Percentiles rank a stretch among this genome's conserved stretches.
Evolutionary conservation across 2,888 invertebrate genomes (phyloP).

Genomic region (Cylloceria caligata): DNA sequence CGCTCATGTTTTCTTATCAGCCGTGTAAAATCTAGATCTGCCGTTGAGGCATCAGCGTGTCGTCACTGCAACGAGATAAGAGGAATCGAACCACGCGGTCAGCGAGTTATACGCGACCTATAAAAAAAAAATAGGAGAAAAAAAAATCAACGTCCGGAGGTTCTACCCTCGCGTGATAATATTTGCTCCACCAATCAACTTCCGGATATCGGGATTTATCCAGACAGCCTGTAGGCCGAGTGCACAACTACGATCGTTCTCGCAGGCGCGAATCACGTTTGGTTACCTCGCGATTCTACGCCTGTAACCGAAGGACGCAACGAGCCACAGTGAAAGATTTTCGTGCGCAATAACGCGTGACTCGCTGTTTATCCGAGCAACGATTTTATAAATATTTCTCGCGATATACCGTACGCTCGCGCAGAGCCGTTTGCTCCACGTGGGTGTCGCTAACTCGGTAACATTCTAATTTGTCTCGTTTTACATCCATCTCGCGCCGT

Average conservation of each 20-base stretch:
- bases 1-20: slow-evolving; percentile 59
- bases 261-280: background rate
- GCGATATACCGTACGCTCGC: background rate
- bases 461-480: slow-evolving; percentile 42
- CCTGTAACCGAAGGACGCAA: slow-evolving; percentile 16
- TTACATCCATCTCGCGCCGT: background rate
- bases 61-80: slow-evolving; percentile 55
- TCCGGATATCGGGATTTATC: slow-evolving; percentile 42
- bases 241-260: slow-evolving; percentile 10
- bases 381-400: slow-evolving; percentile 1
- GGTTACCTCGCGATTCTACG: slow-evolving; percentile 9
- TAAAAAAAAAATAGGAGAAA: background rate
- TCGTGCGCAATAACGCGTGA: slow-evolving; percentile 47
- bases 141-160: slow-evolving; percentile 10
- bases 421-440: slow-evolving; percentile 23
- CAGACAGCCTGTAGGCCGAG: slow-evolving; percentile 11
- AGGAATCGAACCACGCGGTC: slow-evolving; percentile 21
- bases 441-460: slow-evolving; percentile 38
- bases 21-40: slow-evolving; percentile 50
- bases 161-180: slow-evolving; percentile 47
- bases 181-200: slow-evolving; percentile 47
- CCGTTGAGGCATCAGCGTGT: slow-evolving; percentile 15
- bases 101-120: background rate
- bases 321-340: slow-evolving; percentile 48
- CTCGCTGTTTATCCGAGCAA: background rate